Evolutionary conservation across 92 coral and sea anemone species (phyloP), one percentile per base, ranked within the genome.

Genomic region (Muricea muricata): DNA sequence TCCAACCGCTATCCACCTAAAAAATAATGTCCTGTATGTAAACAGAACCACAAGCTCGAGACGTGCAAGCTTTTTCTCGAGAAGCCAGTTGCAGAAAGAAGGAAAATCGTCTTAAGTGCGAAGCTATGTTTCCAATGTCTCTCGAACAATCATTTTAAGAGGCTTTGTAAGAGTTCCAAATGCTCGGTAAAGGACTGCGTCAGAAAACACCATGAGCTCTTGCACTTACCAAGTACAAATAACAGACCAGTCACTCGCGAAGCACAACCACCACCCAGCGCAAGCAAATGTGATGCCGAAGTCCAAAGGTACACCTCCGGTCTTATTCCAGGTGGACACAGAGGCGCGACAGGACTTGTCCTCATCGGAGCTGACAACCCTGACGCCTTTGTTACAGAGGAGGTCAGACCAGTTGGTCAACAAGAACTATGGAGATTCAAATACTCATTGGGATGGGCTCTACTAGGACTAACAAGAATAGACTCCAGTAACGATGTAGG

Each of bases 281-380:
- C 40, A 10, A 70, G 21, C 7, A 70, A 11, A 34, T 33, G 77
- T 33, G 77, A 70, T 26, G 77, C 48, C 52, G 37, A 70, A 26
- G 48, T 70, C 28, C 77, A 70, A 70, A 70, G 46, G 18, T 29
- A 39, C 48, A 45, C 77, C 18, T 11, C 48, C 17, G 23, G 21
- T 32, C 39, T 70, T n/a, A 30, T 30, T 32, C 77, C 77, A n/a
- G 35, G 48, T 70, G 39, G 18, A 66, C 74, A 13, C 31, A n/a
- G 39, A 21, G 47, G 48, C n/a, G 37, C 48, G 28, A 39, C 52
- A 32, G 77, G 26, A 8, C 77, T 70, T n/a, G n/a, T n/a, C n/a
- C n/a, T n/a, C n/a, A 72, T 72, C 33, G 78, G 78, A 30, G 78
- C 57, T 4, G 78, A 72, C 24, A 72, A 72, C 24, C 78, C 78